Evolutionary conservation across 2,113 vertebrate species (phyloP), one percentile per base, ranked within the genome.

Genomic region (Heterotilapia buettikoferi): DNA sequence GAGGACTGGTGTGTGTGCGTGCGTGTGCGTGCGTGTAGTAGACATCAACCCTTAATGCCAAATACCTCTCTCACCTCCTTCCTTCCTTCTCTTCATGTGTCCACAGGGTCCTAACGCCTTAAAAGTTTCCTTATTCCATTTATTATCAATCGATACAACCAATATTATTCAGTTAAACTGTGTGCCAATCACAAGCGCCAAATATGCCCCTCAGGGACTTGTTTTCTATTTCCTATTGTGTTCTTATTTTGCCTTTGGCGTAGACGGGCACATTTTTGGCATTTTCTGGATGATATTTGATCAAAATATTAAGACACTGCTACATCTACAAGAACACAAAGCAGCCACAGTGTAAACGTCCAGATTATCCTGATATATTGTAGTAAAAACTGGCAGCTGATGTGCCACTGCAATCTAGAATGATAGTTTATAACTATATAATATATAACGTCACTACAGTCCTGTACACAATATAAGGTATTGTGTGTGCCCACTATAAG

Each of bases 71-170:
- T 80, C 36, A 73, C 79, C 83, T 68, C 54, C 29, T 29, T 47
- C 47, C 33, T 8, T 36, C 1, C 29, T 21, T 24, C 43, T 7
- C 8, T 36, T 19, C 12, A 14, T 53, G 82, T 45, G 43, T 82
- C 81, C 87, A 80, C 86, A 78, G 87, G 90, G 86, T 93, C 91
- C 83, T 85, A 78, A 3, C 53, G 83, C 47, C 73, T 84, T 21
- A 18, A 18, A 45, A 6, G 1, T 57, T 78, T 76, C 33, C n/a
- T 71, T n/a, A 26, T 52, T 52, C 18, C 45, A 50, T 31, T 78
- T 19, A 78, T 78, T 50, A 78, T 78, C 26, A 52, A 78, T 50
- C 1, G 0, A 52, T 50, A 19, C 4, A 52, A 13, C 5, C 26
- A 47, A 80, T 26, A 43, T 59, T 59, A 19, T 13, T 43, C 9